Conservation (phyloP, 2,113 vertebrate species). For the Petaurus breviceps region DNA sequence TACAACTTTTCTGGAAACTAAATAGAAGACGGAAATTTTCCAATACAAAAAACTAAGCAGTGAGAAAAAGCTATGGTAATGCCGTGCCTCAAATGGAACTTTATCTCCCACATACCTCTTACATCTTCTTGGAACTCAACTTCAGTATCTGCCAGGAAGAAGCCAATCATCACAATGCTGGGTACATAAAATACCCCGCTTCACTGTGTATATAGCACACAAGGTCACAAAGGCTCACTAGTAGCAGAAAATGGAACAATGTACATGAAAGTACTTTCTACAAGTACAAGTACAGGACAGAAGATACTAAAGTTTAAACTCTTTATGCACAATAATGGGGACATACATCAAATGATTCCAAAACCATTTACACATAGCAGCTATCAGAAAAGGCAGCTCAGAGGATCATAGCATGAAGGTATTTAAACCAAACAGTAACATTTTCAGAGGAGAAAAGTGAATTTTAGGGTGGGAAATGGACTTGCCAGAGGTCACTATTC, state of each 20-base stretch:
- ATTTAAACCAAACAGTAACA: background rate
- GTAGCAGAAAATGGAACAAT: background rate
- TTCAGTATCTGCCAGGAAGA: background rate
- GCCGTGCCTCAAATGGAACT: background rate
- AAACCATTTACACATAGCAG: background rate
- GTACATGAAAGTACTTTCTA: background rate
- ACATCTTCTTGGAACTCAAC: background rate
- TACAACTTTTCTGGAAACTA: background rate
- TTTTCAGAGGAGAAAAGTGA: background rate
- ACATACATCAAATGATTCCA: background rate
- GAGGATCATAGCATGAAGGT: background rate
- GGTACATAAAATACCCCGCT: background rate
- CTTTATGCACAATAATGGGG: fast-evolving
- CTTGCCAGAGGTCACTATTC: background rate
- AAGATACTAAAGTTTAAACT: fast-evolving
- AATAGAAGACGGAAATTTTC: background rate
- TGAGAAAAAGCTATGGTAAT: background rate
- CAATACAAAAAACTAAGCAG: background rate
- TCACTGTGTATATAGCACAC: background rate
- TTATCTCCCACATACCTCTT: background rate
- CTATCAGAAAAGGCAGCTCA: background rate
- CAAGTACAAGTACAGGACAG: background rate
- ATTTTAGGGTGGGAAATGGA: background rate
- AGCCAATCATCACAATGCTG: background rate
- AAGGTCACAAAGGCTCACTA: background rate